Conservation (phyloP, 1,140 invertebrate genomes). For the Drosophila subobscura region DNA sequence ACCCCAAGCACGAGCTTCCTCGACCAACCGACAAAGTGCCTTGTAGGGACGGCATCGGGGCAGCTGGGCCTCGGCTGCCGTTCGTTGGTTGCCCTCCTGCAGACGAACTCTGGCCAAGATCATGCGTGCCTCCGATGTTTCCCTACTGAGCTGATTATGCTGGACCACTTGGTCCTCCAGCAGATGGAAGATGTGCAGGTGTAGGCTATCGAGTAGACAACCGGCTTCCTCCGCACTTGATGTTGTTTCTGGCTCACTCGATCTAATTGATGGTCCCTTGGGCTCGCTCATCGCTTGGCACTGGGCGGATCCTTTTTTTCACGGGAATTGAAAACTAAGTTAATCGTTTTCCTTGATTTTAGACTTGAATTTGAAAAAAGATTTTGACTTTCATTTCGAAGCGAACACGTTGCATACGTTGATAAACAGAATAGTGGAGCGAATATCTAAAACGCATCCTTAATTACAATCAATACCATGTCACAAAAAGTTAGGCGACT, state of each 20-base stretch:
- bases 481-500: too few relatives aligned
- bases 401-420: not conserved
- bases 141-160: slow-evolving; percentile 6
- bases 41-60: slow-evolving; percentile 23
- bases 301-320: not conserved
- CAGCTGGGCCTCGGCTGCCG: slow-evolving; percentile 3
- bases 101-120: slow-evolving; percentile 36
- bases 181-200: slow-evolving; percentile 33
- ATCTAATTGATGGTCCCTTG: not conserved
- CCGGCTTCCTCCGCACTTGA: not conserved
- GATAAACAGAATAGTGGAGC: too few relatives aligned
- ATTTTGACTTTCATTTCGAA: slow-evolving; percentile 27
- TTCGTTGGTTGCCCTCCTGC: slow-evolving; percentile 22
- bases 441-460: too few relatives aligned
- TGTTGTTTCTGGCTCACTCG: not conserved
- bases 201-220: slow-evolving; percentile 36
- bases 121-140: slow-evolving; percentile 16
- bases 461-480: too few relatives aligned
- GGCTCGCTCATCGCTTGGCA: not conserved
- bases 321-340: not conserved
- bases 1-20: slow-evolving; percentile 6
- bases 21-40: slow-evolving; percentile 30
- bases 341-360: not conserved
- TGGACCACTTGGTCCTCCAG: slow-evolving; percentile 23
- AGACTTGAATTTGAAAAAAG: not conserved